Base-by-base conservation (phyloP, 1,140 invertebrate genomes). In the Coboldia fuscipes region DNA sequence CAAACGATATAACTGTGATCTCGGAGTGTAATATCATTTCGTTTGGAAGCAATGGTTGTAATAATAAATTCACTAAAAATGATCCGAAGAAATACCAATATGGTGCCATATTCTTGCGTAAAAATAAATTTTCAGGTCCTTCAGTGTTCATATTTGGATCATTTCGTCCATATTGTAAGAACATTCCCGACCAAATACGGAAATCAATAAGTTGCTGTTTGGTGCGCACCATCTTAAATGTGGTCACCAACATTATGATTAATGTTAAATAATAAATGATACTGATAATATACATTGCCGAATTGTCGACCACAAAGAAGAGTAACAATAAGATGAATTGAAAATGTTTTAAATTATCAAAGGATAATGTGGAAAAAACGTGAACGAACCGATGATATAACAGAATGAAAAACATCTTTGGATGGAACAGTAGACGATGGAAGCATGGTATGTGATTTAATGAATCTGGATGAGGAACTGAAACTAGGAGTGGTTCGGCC, bases 1-100 rank as follows among this genome's bases (percentile, higher is more conserved):
- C 61, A 13, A 75, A 68, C 0, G 78, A 69, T 2, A 84, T 45
- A 3, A 85, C 65, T 8, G 76, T 75, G 13, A 88, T 65, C 51
- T 86, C 82, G 0, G 80, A 83, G 45, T 82, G 76, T 0, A 77
- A 76, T 3, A 81, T 70, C 66, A 76, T 80, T 29, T 72, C 66
- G 14, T 73, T 68, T 4, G 76, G 65, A 30, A 83, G 72, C 13
- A 82, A 50, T 0, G 81, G 79, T 49, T 80, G 83, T 1, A 78
- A 59, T 20, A 78, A 63, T 12, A 85, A 57, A 58, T 82, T 78
- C 0, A 74, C 43, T 3, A 83, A 60, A 7, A 86, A 52, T 1
- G 75, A 66, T 13, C 74, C 45, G 44, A 86, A 85, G 52, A 75
- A 86, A 24, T 80, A 70, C 19, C 72, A 55, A 42, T 79, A 85